Percentiles rank a stretch among this genome's conserved stretches.
Evolutionary conservation across 2,113 vertebrate genomes (phyloP).

Genomic region (Astatotilapia flaviijosephi): DNA sequence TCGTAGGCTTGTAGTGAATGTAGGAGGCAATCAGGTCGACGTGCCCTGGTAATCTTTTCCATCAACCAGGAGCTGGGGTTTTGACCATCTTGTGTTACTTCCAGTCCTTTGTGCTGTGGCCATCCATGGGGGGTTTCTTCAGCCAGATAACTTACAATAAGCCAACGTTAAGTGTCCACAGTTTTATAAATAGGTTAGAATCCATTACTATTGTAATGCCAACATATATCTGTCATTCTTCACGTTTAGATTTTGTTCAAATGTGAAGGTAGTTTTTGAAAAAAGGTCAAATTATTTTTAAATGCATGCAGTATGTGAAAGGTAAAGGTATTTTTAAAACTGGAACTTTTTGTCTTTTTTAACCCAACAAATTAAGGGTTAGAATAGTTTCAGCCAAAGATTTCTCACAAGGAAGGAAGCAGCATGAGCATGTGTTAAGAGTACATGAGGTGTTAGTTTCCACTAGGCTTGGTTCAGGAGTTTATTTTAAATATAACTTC

Average conservation of each 20-base stretch:
- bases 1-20: background rate
- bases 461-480: background rate
- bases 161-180: background rate
- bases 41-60: background rate
- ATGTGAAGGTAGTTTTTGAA: background rate
- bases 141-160: background rate
- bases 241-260: background rate
- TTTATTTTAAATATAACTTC: conserved; percentile 24
- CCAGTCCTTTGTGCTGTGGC: background rate
- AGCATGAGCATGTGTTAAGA: background rate
- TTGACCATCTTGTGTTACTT: background rate
- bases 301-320: background rate
- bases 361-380: background rate
- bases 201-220: background rate
- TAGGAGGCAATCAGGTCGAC: background rate
- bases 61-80: background rate
- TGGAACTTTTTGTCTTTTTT: background rate
- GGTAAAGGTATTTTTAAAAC: background rate
- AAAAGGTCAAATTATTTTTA: background rate
- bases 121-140: background rate
- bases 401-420: background rate
- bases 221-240: background rate
- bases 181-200: background rate
- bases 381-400: background rate
- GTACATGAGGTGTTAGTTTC: background rate